Conservation (phyloP, 2,797 vertebrate species). For the Sarcophilus harrisii region DNA sequence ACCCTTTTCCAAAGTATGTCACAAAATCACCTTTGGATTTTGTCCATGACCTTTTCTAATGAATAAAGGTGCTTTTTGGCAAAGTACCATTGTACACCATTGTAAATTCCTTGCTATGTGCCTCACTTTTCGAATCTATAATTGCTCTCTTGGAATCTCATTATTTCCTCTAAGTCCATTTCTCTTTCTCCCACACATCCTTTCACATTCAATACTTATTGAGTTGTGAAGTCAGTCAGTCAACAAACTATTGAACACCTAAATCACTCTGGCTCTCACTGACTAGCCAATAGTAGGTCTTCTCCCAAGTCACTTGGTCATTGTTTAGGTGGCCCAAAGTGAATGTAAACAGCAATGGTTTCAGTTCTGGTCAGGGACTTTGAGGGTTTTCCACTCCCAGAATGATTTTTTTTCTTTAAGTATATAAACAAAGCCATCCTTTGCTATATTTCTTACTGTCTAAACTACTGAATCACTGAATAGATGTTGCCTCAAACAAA, state of each 20-base stretch:
- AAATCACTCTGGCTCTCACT: background rate
- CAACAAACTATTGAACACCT: background rate
- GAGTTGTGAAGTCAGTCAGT: background rate
- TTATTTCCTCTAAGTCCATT: background rate
- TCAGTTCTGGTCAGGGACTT: background rate
- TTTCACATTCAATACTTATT: background rate
- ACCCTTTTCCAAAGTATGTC: too few relatives aligned
- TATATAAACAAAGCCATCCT: background rate
- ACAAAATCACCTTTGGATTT: too few relatives aligned
- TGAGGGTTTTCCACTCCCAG: background rate
- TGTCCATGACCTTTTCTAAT: too few relatives aligned
- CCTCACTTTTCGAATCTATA: too few relatives aligned
- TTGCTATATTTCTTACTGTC: background rate
- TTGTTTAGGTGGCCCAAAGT: background rate
- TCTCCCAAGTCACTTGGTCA: background rate
- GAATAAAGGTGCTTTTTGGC: too few relatives aligned
- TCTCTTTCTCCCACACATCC: background rate
- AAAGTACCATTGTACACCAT: too few relatives aligned
- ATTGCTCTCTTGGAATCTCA: too few relatives aligned
- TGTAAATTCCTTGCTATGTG: too few relatives aligned
- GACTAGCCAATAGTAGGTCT: background rate
- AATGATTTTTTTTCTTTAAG: background rate
- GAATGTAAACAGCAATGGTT: background rate
- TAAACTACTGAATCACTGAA: background rate
- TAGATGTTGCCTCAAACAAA: background rate